A percentile compares a stretch with the other conserved stretches of the same genome.
Evolutionary conservation across 2,113 vertebrate genomes (phyloP).

Genomic region (Corydoras sp.): DNA sequence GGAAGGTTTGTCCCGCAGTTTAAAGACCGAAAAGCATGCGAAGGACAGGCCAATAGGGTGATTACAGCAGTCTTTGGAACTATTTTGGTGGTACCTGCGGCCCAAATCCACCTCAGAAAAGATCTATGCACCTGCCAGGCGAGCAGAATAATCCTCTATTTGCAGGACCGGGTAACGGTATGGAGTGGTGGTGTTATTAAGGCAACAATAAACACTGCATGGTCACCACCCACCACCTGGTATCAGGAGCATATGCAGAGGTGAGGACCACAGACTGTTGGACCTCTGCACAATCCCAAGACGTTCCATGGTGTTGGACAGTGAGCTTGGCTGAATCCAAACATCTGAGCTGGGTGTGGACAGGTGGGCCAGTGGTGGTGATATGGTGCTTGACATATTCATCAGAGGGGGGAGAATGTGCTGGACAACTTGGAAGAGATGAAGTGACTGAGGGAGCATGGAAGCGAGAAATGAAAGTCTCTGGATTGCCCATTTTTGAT

Average conservation of each 20-base stretch:
- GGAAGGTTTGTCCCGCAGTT: too few relatives aligned
- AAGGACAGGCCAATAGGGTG: too few relatives aligned
- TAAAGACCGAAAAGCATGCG: too few relatives aligned
- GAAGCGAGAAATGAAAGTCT: neutral
- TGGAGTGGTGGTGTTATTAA: conserved; percentile 10
- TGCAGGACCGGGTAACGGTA: too few relatives aligned
- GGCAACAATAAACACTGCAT: conserved; percentile 10
- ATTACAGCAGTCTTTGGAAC: too few relatives aligned
- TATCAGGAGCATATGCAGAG: conserved; percentile 9
- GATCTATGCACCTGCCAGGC: too few relatives aligned
- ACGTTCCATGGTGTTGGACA: neutral
- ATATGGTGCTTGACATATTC: conserved; percentile 23
- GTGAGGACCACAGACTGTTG: conserved; percentile 16
- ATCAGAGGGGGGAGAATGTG: neutral
- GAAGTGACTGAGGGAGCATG: neutral
- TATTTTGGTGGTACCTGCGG: too few relatives aligned
- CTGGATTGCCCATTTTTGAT: neutral
- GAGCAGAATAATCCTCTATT: too few relatives aligned
- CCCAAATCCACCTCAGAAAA: too few relatives aligned
- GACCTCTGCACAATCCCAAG: conserved; percentile 15
- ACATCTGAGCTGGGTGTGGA: neutral
- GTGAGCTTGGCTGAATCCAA: conserved; percentile 11
- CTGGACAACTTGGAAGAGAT: neutral
- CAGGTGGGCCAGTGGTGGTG: conserved; percentile 7
- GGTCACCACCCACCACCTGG: too few relatives aligned